Percentiles rank a stretch among this genome's conserved stretches.
These are phyloP conservation scores for Drosophila chauvacae DNA, from an alignment of 1,140 invertebrate species.

Conservation along the genomic window DNA sequence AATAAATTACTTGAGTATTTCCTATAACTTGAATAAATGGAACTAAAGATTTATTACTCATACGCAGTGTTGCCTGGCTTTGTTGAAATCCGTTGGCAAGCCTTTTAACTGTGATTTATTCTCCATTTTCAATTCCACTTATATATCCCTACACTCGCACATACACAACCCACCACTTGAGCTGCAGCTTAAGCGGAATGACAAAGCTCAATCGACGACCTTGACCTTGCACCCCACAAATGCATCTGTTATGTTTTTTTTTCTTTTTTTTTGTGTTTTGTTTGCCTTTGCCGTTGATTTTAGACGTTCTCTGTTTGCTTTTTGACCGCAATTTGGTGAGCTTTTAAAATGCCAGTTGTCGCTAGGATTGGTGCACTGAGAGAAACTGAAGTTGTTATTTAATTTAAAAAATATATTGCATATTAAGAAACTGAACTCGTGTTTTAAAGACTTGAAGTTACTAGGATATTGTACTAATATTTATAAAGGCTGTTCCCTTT, in stretches of 20 bases:
- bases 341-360: constrained; percentile 26
- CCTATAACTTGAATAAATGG: neutral
- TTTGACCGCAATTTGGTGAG: constrained; percentile 19
- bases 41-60: neutral
- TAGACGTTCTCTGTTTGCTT: constrained; percentile 7
- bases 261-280: constrained; percentile 9
- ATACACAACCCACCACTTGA: neutral
- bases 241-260: constrained; percentile 26
- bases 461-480: too few relatives aligned
- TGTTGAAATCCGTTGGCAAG: too few relatives aligned
- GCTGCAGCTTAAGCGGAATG: constrained; percentile 31
- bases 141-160: neutral
- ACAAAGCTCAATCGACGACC: constrained; percentile 44
- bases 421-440: too few relatives aligned
- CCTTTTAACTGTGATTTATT: neutral
- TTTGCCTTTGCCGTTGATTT: constrained; percentile 13
- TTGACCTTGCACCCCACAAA: constrained; percentile 43
- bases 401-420: too few relatives aligned
- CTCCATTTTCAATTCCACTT: neutral
- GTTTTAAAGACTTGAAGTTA: too few relatives aligned
- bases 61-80: neutral
- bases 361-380: constrained; percentile 1
- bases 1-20: neutral
- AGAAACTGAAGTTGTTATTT: neutral
- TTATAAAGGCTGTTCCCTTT: too few relatives aligned